Evolutionary conservation across 2,888 invertebrate species (phyloP), one percentile per base, ranked within the genome.

Genomic region (Epistrophe eligans): DNA sequence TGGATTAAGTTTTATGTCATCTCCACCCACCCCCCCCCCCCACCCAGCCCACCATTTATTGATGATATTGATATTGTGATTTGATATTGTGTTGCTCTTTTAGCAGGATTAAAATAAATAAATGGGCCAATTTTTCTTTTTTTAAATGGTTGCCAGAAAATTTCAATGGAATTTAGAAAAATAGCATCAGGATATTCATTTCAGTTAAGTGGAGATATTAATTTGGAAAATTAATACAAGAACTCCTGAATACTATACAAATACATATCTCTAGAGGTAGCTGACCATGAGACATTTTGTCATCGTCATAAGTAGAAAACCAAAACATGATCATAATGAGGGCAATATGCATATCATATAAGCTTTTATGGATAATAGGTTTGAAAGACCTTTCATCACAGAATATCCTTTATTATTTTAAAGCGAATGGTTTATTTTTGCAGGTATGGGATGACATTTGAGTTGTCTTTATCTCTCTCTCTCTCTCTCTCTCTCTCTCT

Each of bases 1-100:
- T 81, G 81, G 81, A 85, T 85, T 81, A 77, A 77, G 73, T 81
- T 45, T 24, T 50, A 50, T 71, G 62, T 8, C 24, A 7, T 40
- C 7, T 19, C 11, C 3, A n/a, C n/a, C n/a, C n/a, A n/a, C n/a
- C n/a, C n/a, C n/a, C n/a, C n/a, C n/a, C n/a, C n/a, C n/a, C n/a
- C n/a, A n/a, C n/a, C n/a, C n/a, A n/a, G n/a, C n/a, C n/a, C n/a
- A n/a, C n/a, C n/a, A n/a, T n/a, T n/a, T n/a, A n/a, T n/a, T n/a
- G n/a, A n/a, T n/a, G n/a, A n/a, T n/a, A n/a, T n/a, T 64, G 71
- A 55, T 70, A n/a, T n/a, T n/a, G n/a, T n/a, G n/a, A n/a, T 58
- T 74, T n/a, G 43, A 70, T 55, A 55, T 28, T 40, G 35, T 64
- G 28, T 55, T 0, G 9, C n/a, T 38, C 10, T 64, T 7, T 66